Conservation (phyloP, 2,113 vertebrate species). For the Toxostoma redivivum region DNA sequence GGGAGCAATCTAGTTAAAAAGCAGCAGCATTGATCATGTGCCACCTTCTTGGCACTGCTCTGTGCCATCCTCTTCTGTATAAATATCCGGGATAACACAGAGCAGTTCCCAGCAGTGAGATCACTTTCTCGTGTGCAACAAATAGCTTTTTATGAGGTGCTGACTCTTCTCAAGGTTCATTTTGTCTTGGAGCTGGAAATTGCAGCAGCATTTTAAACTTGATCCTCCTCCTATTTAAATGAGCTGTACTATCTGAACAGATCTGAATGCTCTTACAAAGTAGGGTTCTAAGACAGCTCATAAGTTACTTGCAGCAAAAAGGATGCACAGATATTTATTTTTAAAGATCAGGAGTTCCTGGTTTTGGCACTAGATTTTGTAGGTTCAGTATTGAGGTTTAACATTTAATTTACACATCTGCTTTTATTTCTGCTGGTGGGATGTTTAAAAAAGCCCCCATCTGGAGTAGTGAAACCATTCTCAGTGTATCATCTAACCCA, state of each 20-base stretch:
- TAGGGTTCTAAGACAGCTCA: not conserved
- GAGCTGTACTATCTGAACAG: not conserved
- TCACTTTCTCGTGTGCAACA: constrained; percentile 41
- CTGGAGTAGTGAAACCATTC: not conserved
- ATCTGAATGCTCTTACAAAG: not conserved
- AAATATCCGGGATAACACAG: constrained; percentile 2
- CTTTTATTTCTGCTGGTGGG: not conserved
- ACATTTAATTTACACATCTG: not conserved
- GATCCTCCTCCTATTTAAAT: not conserved
- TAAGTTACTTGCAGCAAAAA: not conserved
- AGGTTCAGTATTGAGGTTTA: not conserved
- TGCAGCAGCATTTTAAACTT: not conserved
- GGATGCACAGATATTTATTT: not conserved
- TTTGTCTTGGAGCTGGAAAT: not conserved
- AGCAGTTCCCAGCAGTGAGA: not conserved
- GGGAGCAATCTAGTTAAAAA: not conserved
- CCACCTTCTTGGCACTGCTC: not conserved
- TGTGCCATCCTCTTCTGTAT: not conserved
- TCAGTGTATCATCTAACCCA: not conserved
- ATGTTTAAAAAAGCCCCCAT: not conserved
- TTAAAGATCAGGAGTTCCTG: not conserved
- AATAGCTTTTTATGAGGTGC: constrained; percentile 45
- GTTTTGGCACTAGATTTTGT: not conserved
- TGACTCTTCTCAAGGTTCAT: constrained; percentile 38
- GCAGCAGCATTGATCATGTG: rapidly evolving